Conservation (phyloP, 2,797 vertebrate species). For the Enteromius trimaculatus region DNA sequence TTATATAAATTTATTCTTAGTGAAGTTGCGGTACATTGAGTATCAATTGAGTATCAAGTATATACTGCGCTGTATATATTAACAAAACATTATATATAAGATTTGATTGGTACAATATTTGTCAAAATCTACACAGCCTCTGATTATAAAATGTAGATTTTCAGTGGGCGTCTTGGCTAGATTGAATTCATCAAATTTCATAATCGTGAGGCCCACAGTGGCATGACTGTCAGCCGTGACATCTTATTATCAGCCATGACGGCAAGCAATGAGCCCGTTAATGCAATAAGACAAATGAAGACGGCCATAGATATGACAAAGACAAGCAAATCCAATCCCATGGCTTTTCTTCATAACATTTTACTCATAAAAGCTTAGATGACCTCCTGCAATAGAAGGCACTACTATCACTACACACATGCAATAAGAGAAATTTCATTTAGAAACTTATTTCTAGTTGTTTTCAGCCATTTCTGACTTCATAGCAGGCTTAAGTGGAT, state of each 20-base stretch:
- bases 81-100: background rate
- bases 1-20: background rate
- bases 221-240: constrained; percentile 50
- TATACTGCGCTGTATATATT: background rate
- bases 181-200: constrained; percentile 54
- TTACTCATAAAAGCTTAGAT: constrained; percentile 2
- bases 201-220: constrained; percentile 44
- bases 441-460: background rate
- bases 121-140: background rate
- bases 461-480: background rate
- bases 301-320: constrained; percentile 47
- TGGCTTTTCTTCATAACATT: constrained; percentile 43
- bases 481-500: background rate
- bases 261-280: constrained; percentile 46
- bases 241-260: constrained; percentile 59
- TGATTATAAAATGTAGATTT: constrained; percentile 38
- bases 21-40: background rate
- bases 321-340: constrained; percentile 47
- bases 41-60: background rate
- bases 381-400: background rate
- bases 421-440: background rate
- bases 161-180: constrained; percentile 9
- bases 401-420: background rate
- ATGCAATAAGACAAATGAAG: constrained; percentile 57
- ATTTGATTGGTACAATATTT: background rate